Percentiles rank a stretch among this genome's conserved stretches.
Conservation (phyloP, 2,797 vertebrate genomes). For the Lagodon rhomboides region DNA sequence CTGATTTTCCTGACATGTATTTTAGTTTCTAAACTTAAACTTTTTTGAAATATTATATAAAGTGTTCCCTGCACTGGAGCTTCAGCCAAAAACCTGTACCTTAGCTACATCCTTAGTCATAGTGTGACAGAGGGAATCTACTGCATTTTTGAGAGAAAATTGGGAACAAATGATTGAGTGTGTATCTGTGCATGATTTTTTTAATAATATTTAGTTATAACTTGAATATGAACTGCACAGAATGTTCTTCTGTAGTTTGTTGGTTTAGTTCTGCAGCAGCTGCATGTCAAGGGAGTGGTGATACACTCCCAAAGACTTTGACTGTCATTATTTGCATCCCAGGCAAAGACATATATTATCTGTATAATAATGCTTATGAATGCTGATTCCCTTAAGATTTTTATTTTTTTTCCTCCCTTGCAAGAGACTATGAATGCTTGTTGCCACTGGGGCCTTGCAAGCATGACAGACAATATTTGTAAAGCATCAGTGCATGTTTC, state of each 20-base stretch:
- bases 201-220: conserved; percentile 21
- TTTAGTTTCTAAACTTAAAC: conserved; percentile 16
- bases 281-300: conserved; percentile 26
- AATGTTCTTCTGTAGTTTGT: not conserved
- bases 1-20: not conserved
- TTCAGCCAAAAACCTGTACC: conserved; percentile 20
- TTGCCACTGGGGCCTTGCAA: conserved; percentile 44
- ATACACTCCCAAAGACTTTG: conserved; percentile 15
- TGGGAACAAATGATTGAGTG: not conserved
- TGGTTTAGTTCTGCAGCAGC: conserved; percentile 1
- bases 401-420: not conserved
- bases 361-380: conserved; percentile 43
- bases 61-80: conserved; percentile 14
- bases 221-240: conserved; percentile 19
- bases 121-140: not conserved
- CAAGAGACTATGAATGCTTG: conserved; percentile 38
- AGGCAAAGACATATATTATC: not conserved
- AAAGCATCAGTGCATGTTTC: conserved; percentile 65
- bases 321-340: conserved; percentile 44
- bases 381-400: conserved; percentile 18
- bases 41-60: conserved; percentile 14
- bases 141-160: not conserved
- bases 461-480: conserved; percentile 32
- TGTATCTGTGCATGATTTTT: conserved; percentile 9
- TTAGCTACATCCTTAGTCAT: conserved; percentile 4